Percentiles rank a stretch among this genome's conserved stretches.
phyloP scores from a whole-genome alignment of 2,888 invertebrate species.

The Chloromyia formosa region DNA sequence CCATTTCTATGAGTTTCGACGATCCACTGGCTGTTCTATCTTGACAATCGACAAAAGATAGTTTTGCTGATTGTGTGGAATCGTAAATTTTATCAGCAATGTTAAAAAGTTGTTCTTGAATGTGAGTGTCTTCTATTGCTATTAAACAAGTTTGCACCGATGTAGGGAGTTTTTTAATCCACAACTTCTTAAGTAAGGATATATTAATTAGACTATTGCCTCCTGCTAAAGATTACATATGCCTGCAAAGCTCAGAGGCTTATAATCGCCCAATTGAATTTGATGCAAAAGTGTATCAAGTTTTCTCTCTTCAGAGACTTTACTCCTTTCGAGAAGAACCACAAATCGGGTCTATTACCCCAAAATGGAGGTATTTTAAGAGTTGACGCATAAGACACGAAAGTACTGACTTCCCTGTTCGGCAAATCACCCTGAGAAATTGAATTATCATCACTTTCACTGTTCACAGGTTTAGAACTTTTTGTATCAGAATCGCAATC shows the following conservation, averaged over 20 bases:
- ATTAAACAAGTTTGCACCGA: too few species aligned
- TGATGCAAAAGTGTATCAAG: slow-evolving; percentile 9
- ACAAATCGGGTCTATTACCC: slow-evolving; percentile 35
- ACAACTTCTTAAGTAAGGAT: neutral
- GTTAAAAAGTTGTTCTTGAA: slow-evolving; percentile 5
- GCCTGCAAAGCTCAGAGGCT: neutral
- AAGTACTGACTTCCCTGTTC: neutral
- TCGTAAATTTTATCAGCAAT: slow-evolving; percentile 38
- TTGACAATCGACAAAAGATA: too few species aligned
- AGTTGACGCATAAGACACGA: neutral
- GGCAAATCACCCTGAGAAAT: neutral
- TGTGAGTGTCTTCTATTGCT: neutral
- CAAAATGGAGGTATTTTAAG: slow-evolving; percentile 31
- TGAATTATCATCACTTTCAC: neutral
- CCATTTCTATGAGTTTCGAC: neutral
- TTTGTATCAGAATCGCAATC: too few species aligned
- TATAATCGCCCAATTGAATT: too few species aligned
- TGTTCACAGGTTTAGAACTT: too few species aligned
- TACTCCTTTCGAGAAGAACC: slow-evolving; percentile 29
- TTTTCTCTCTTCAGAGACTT: slow-evolving; percentile 37
- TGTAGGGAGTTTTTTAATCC: too few species aligned
- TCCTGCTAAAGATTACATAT: neutral
- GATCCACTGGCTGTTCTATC: neutral
- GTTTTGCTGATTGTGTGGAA: neutral
- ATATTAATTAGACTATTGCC: neutral